Conservation (phyloP, 1,140 invertebrate genomes). For the Cheumatopsyche charites region DNA sequence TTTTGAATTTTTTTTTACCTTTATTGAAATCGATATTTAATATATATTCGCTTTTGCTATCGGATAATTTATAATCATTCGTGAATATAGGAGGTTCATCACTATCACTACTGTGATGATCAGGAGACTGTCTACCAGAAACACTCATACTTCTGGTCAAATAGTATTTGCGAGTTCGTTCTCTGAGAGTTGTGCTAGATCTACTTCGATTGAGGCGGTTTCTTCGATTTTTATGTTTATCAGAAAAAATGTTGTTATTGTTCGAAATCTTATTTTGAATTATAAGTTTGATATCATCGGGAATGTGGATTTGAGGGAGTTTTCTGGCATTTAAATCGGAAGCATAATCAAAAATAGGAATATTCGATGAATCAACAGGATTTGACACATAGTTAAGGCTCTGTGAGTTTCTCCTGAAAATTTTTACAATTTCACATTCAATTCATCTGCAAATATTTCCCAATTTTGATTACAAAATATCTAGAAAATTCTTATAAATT, state of each 20-base stretch:
- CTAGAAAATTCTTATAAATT: constrained; percentile 63
- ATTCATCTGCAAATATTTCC: constrained; percentile 9
- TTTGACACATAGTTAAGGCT: constrained; percentile 32
- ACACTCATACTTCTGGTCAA: constrained; percentile 40
- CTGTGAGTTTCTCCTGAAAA: constrained; percentile 38
- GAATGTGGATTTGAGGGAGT: constrained; percentile 35
- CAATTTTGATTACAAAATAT: not conserved
- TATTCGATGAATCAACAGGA: not conserved
- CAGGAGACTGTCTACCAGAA: not conserved
- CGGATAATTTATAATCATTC: constrained; percentile 51
- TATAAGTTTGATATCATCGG: constrained; percentile 38
- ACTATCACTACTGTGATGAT: constrained; percentile 37
- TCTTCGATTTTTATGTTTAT: constrained; percentile 33
- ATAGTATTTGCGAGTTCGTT: constrained; percentile 44
- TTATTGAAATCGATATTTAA: constrained; percentile 48
- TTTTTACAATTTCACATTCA: not conserved
- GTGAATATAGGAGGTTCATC: constrained; percentile 49
- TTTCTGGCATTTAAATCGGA: constrained; percentile 14
- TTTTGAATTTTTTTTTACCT: not conserved
- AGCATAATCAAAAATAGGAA: constrained; percentile 2
- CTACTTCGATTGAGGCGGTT: constrained; percentile 30
- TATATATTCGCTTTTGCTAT: constrained; percentile 50
- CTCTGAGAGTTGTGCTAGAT: constrained; percentile 41
- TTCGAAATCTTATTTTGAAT: constrained; percentile 37
- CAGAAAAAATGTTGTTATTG: constrained; percentile 10